These are phyloP conservation scores for Oryzias javanicus DNA, from an alignment of 2,113 vertebrate species.

Conservation along the genomic window DNA sequence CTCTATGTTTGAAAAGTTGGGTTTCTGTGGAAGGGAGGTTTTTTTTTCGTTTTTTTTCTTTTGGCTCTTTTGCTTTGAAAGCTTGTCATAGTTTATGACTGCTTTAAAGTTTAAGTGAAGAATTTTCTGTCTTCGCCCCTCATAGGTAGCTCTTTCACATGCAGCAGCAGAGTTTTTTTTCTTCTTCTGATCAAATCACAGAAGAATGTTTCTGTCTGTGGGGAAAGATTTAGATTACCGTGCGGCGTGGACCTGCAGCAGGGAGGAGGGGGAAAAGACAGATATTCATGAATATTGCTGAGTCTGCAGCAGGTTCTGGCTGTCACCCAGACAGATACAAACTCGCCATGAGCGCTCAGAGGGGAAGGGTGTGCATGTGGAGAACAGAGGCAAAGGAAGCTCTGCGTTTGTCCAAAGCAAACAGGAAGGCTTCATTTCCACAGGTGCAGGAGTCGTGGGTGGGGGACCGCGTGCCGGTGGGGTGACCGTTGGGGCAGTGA, in stretches of 20 bases:
- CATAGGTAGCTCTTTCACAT: too few relatives aligned
- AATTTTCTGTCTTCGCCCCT: too few relatives aligned
- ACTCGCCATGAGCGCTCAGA: conserved; percentile 43
- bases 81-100: too few relatives aligned
- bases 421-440: conserved; percentile 75
- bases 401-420: conserved; percentile 67
- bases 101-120: too few relatives aligned
- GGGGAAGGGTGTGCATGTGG: conserved; percentile 35
- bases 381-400: conserved; percentile 52
- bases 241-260: conserved; percentile 23
- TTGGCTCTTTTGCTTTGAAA: too few relatives aligned
- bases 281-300: conserved; percentile 53
- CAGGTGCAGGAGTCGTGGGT: conserved; percentile 65
- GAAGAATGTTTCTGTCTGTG: conserved; percentile 25
- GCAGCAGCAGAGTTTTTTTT: background rate
- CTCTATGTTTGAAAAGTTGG: too few relatives aligned
- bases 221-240: conserved; percentile 20
- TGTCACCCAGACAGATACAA: conserved; percentile 38
- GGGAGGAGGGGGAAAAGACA: conserved; percentile 21
- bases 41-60: too few relatives aligned
- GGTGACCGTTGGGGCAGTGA: conserved; percentile 39
- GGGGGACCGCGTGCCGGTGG: conserved; percentile 31
- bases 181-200: background rate
- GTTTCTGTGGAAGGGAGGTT: too few relatives aligned
- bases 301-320: conserved; percentile 57